Conservation (phyloP, 1,140 invertebrate genomes). For the Drosophila leontia region DNA sequence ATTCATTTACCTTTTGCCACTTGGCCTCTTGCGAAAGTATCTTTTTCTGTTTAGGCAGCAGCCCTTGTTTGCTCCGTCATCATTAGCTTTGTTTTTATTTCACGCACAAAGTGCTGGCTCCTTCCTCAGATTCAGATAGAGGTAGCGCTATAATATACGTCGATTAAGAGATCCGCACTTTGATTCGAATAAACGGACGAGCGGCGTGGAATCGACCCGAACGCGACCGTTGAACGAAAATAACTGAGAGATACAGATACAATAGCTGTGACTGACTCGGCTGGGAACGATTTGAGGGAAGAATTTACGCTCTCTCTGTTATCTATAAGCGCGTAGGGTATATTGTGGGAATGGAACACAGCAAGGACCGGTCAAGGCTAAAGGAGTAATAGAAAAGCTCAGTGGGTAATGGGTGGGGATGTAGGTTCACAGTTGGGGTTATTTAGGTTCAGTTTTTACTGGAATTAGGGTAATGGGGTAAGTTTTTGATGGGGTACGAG, state of each 20-base stretch:
- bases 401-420: neutral
- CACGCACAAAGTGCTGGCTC: constrained; percentile 1
- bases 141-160: constrained; percentile 8
- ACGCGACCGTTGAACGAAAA: constrained; percentile 43
- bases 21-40: constrained; percentile 31
- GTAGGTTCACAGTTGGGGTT: neutral
- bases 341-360: constrained; percentile 2
- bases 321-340: constrained; percentile 14
- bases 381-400: neutral
- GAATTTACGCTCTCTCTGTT: constrained; percentile 12
- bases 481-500: neutral
- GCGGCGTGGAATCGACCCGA: constrained; percentile 35
- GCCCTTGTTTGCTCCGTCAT: constrained; percentile 58
- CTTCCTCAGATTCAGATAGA: neutral
- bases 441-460: neutral
- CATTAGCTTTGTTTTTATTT: constrained; percentile 28
- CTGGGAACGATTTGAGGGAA: neutral
- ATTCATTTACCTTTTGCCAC: constrained; percentile 42
- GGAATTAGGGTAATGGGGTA: neutral
- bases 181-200: constrained; percentile 3
- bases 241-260: constrained; percentile 42
- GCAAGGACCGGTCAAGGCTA: constrained; percentile 19
- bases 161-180: constrained; percentile 20
- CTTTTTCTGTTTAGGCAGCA: constrained; percentile 29
- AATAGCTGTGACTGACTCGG: constrained; percentile 7